These are phyloP conservation scores for Cryptocephalus primarius DNA, from an alignment of 2,888 invertebrate species.

Conservation along the genomic window DNA sequence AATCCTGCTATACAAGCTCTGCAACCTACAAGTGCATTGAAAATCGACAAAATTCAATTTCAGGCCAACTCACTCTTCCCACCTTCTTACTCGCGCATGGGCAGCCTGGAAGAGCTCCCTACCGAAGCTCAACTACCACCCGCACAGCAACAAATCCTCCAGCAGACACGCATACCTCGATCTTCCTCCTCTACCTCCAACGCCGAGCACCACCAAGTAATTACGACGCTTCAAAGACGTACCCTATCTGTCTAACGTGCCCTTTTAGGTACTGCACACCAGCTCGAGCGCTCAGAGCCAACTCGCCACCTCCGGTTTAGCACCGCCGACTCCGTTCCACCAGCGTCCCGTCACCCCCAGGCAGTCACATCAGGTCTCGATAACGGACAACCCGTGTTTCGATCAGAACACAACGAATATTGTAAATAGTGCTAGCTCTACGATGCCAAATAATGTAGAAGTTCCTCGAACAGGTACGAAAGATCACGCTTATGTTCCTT, in stretches of 20 bases:
- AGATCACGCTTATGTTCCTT: neutral
- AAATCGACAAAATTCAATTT: conserved; percentile 9
- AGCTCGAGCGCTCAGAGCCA: conserved; percentile 29
- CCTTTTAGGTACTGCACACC: conserved; percentile 24
- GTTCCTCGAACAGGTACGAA: conserved; percentile 13
- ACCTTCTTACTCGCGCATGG: conserved; percentile 69
- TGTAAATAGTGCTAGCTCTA: conserved; percentile 10
- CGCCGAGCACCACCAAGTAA: conserved; percentile 18
- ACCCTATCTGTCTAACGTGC: conserved; percentile 13
- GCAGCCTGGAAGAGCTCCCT: conserved; percentile 56
- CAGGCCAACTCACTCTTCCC: conserved; percentile 73
- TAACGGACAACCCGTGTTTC: conserved; percentile 26
- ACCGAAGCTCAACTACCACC: conserved; percentile 23
- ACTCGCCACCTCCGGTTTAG: conserved; percentile 13
- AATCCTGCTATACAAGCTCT: no score
- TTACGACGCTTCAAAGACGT: neutral
- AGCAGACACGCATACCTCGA: conserved; percentile 25
- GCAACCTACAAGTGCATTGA: neutral
- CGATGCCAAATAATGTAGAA: conserved; percentile 19
- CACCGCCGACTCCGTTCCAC: conserved; percentile 16
- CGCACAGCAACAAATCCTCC: neutral
- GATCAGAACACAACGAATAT: conserved; percentile 21
- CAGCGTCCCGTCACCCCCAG: conserved; percentile 6
- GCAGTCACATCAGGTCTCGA: conserved; percentile 17
- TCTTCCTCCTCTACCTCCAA: conserved; percentile 20